phyloP scores from a whole-genome alignment of 2,888 invertebrate species.

The Apamea monoglypha region DNA sequence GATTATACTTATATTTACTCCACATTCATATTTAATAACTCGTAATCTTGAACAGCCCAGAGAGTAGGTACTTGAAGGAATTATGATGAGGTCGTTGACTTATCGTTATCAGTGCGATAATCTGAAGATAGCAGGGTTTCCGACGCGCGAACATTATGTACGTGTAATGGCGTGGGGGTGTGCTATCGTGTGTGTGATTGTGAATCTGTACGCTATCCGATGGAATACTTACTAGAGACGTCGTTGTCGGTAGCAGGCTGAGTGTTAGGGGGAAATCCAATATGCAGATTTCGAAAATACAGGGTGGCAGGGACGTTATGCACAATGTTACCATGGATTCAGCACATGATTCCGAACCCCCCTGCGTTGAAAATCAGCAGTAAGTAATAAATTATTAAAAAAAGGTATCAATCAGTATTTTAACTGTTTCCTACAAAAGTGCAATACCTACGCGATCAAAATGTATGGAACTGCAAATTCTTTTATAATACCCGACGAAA shows the following conservation, averaged over 20 bases:
- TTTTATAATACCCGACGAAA: too few species aligned
- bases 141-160: conserved; percentile 45
- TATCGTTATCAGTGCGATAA: conserved; percentile 56
- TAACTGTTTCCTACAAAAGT: too few species aligned
- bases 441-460: too few species aligned
- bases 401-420: too few species aligned
- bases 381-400: too few species aligned
- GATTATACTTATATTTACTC: conserved; percentile 11
- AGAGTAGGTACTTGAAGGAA: conserved; percentile 17
- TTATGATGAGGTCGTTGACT: conserved; percentile 62
- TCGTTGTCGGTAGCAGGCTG: neutral
- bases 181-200: conserved; percentile 39
- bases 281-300: neutral
- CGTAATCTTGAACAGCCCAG: conserved; percentile 8
- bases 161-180: conserved; percentile 37
- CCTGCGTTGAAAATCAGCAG: too few species aligned
- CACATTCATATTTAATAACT: conserved; percentile 25
- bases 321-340: too few species aligned
- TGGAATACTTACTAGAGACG: neutral
- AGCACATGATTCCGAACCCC: too few species aligned
- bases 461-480: too few species aligned
- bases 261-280: neutral
- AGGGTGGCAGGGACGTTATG: neutral
- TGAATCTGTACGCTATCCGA: conserved; percentile 19
- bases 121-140: conserved; percentile 50